Percentiles rank a stretch among this genome's conserved stretches.
These are phyloP conservation scores for Parelbella ahira DNA, from an alignment of 2,888 invertebrate species.

Conservation along the genomic window DNA sequence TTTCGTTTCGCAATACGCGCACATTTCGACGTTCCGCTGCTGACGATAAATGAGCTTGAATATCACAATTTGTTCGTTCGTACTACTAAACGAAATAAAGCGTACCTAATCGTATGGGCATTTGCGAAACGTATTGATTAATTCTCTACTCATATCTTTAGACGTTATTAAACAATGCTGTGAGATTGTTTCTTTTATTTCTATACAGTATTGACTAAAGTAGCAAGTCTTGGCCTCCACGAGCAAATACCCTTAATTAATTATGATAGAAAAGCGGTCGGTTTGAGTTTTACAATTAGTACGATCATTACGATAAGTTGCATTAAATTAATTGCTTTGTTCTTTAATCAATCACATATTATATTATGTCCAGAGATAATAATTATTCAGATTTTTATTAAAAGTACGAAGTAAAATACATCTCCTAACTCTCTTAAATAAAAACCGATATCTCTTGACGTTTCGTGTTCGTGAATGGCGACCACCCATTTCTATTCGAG, in stretches of 20 bases:
- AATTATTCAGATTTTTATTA: no score
- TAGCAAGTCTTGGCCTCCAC: constrained; percentile 7
- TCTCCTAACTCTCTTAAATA: no score
- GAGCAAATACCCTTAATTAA: constrained; percentile 19
- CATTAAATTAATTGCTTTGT: background rate
- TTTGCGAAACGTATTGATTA: constrained; percentile 17
- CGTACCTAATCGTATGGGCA: constrained; percentile 13
- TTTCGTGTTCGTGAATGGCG: constrained; percentile 20
- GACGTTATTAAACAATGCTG: background rate
- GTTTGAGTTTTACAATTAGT: constrained; percentile 9
- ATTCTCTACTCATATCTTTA: no score
- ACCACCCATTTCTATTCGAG: constrained; percentile 17
- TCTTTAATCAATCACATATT: no score
- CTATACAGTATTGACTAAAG: constrained; percentile 1
- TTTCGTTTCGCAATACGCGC: constrained; percentile 12
- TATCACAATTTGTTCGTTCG: constrained; percentile 13
- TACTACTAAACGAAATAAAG: constrained; percentile 11
- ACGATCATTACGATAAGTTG: background rate
- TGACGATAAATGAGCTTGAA: constrained; percentile 21
- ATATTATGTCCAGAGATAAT: no score
- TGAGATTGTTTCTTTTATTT: no score
- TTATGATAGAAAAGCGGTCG: constrained; percentile 14
- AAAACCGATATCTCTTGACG: background rate
- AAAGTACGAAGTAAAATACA: no score
- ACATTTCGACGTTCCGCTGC: constrained; percentile 10